Percentiles rank a stretch among this genome's conserved stretches.
These are phyloP conservation scores for Ictidomys tridecemlineatus DNA, from an alignment of 2,113 vertebrate species.

Conservation along the genomic window DNA sequence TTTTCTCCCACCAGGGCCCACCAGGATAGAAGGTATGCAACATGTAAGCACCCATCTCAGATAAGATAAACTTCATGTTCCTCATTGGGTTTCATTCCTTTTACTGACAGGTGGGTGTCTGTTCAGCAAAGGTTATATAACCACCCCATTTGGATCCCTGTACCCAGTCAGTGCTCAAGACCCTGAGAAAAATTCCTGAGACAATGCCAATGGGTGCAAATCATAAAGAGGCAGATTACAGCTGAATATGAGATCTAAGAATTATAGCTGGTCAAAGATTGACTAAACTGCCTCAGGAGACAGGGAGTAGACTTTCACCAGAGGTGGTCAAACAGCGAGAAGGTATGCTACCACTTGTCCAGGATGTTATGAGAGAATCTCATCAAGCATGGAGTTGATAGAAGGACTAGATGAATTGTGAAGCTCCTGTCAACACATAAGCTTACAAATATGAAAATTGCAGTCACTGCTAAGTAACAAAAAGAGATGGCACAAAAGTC, in stretches of 20 bases:
- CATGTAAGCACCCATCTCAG: not conserved
- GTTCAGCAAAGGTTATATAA: not conserved
- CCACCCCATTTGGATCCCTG: not conserved
- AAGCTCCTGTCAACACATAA: not conserved
- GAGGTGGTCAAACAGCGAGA: not conserved
- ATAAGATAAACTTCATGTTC: not conserved
- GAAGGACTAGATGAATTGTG: not conserved
- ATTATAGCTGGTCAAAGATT: not conserved
- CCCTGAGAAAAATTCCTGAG: not conserved
- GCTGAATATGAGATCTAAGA: not conserved
- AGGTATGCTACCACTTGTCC: not conserved
- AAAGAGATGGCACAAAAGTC: slow-evolving; percentile 35
- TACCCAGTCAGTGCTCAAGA: not conserved
- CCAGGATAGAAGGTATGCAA: not conserved
- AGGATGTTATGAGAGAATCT: not conserved
- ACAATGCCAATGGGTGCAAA: not conserved
- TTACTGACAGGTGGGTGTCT: not conserved
- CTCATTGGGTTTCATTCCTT: not conserved
- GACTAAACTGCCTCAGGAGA: not conserved
- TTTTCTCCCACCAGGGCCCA: not conserved
- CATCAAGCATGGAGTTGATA: not conserved
- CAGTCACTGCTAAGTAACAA: slow-evolving; percentile 52
- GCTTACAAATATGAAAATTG: slow-evolving; percentile 27
- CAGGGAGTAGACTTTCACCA: not conserved
- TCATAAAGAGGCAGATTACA: not conserved